Evolutionary conservation across 1,140 invertebrate species (phyloP).

Genomic region (Drosophila ogumai): DNA sequence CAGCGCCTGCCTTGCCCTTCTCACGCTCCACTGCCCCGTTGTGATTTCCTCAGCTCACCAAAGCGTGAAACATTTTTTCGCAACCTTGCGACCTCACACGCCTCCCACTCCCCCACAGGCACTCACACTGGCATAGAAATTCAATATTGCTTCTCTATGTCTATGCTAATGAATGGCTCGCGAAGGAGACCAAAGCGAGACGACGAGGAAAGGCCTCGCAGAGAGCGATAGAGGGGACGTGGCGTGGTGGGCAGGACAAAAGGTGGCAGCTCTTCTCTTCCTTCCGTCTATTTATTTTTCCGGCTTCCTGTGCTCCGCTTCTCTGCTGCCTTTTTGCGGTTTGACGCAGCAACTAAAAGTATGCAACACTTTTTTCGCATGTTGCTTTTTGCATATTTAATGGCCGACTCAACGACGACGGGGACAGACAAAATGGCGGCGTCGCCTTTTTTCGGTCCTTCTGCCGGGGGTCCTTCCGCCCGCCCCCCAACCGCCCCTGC

Average conservation of each 20-base stretch:
- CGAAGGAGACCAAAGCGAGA: constrained; percentile 10
- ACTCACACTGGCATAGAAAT: constrained; percentile 63
- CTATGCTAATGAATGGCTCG: constrained; percentile 80
- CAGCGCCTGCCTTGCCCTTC: constrained; percentile 27
- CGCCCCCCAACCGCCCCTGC: constrained; percentile 27
- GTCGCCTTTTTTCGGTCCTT: constrained; percentile 24
- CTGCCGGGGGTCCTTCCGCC: background rate
- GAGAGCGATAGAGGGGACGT: background rate
- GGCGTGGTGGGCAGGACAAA: constrained; percentile 1
- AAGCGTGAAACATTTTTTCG: constrained; percentile 77
- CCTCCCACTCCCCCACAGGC: constrained; percentile 2
- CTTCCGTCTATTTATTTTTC: constrained; percentile 74
- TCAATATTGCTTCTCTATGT: constrained; percentile 76
- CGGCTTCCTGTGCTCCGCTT: constrained; percentile 66
- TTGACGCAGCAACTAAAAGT: constrained; percentile 80
- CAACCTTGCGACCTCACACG: constrained; percentile 69
- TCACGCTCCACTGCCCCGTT: constrained; percentile 42
- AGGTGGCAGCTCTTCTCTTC: constrained; percentile 1
- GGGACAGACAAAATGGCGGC: constrained; percentile 79
- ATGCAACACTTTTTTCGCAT: constrained; percentile 82
- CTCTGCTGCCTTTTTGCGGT: constrained; percentile 75
- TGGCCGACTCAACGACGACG: constrained; percentile 38
- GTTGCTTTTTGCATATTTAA: constrained; percentile 82
- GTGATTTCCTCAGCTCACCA: constrained; percentile 63
- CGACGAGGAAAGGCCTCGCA: background rate